phyloP scores from a whole-genome alignment of 2,797 vertebrate genomes.

The Silurus aristotelis region DNA sequence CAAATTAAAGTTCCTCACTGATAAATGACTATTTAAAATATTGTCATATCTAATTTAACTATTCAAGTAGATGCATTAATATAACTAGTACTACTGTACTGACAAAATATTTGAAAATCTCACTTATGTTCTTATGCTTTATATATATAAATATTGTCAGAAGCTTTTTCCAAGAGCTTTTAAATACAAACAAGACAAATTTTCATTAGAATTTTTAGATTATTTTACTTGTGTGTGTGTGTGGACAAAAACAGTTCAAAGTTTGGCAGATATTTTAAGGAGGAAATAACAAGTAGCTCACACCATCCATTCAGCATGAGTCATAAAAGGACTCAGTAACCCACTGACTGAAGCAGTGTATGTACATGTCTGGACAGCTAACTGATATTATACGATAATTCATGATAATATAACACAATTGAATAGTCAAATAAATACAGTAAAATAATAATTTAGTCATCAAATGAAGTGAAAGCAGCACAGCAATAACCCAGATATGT shows the following conservation, averaged over 20 bases:
- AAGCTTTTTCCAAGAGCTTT: neutral
- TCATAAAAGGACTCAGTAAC: neutral
- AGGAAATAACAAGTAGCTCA: neutral
- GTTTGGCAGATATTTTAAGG: neutral
- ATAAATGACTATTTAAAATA: neutral
- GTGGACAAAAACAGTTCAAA: neutral
- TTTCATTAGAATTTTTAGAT: neutral
- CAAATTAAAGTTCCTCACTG: neutral
- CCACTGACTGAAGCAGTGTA: neutral
- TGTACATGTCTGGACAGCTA: neutral
- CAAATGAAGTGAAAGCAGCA: neutral
- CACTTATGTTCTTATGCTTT: neutral
- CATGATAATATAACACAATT: neutral
- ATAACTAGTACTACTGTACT: neutral
- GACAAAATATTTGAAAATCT: too few relatives aligned
- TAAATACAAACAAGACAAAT: neutral
- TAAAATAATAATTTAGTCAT: neutral
- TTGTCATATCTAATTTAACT: neutral
- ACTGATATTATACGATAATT: neutral
- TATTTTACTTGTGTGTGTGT: neutral
- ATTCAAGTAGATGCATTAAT: neutral
- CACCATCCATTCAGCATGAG: neutral
- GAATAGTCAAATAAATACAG: neutral
- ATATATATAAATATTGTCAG: neutral
- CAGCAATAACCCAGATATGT: neutral